Conservation (phyloP, 2,888 invertebrate species). For the Lasioglossum malachurum region DNA sequence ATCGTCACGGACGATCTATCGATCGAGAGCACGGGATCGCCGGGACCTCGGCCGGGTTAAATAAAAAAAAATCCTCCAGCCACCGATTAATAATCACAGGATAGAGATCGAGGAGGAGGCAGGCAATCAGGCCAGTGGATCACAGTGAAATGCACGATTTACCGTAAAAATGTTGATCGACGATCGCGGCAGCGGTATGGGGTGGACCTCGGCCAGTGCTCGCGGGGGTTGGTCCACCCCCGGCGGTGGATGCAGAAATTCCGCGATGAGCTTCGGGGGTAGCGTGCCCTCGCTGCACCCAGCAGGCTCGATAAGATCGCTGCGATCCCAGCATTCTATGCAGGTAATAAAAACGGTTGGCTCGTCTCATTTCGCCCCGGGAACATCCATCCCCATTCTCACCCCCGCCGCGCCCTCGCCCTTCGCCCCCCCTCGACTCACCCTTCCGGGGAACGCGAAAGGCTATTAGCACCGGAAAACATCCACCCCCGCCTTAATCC, state of each 20-base stretch:
- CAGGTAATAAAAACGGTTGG: conserved; percentile 72
- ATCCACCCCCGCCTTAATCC: background rate
- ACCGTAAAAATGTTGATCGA: conserved; percentile 79
- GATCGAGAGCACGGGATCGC: background rate
- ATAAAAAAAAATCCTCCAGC: background rate
- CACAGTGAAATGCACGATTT: conserved; percentile 41
- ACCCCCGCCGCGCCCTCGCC: no score
- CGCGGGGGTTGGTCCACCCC: conserved; percentile 83
- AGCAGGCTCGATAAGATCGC: conserved; percentile 81
- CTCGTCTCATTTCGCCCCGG: conserved; percentile 3
- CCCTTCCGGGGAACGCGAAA: background rate
- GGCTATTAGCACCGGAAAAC: conserved; percentile 4
- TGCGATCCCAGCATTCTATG: conserved; percentile 82
- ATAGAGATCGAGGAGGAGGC: background rate
- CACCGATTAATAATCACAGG: background rate
- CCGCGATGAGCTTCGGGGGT: conserved; percentile 82
- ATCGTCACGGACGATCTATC: background rate
- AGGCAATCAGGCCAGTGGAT: conserved; percentile 7
- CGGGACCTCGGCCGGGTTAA: background rate
- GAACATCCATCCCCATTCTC: background rate
- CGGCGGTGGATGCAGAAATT: conserved; percentile 79
- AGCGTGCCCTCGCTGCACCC: conserved; percentile 83
- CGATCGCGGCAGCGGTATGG: conserved; percentile 79
- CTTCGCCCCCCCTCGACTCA: background rate
- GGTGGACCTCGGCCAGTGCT: conserved; percentile 73